phyloP scores from a whole-genome alignment of 2,888 invertebrate species.

The Ochropleura leucogaster region DNA sequence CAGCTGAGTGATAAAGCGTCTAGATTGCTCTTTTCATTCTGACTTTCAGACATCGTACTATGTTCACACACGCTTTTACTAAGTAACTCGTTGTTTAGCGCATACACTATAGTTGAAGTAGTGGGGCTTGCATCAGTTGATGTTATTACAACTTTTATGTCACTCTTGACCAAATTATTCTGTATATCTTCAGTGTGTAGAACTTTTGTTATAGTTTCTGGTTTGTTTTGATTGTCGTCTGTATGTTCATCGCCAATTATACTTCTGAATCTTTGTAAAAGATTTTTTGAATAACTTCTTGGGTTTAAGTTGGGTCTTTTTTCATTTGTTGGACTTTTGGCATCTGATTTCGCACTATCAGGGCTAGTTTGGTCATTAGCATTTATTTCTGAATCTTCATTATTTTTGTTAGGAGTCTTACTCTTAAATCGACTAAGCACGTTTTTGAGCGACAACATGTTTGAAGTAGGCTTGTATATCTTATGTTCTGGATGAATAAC shows the following conservation, averaged over 20 bases:
- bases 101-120: conserved; percentile 76
- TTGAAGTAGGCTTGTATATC: conserved; percentile 93
- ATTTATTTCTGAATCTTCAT: conserved; percentile 83
- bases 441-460: conserved; percentile 89
- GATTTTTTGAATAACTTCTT: conserved; percentile 86
- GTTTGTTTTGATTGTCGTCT: conserved; percentile 81
- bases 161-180: conserved; percentile 74
- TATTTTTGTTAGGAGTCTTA: conserved; percentile 82
- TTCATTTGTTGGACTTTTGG: conserved; percentile 84
- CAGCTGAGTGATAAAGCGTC: conserved; percentile 85
- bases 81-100: conserved; percentile 75
- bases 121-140: conserved; percentile 81
- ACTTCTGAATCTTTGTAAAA: conserved; percentile 87
- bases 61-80: conserved; percentile 86
- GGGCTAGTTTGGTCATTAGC: conserved; percentile 84
- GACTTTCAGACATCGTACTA: conserved; percentile 81
- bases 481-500: conserved; percentile 94
- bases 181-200: conserved; percentile 69
- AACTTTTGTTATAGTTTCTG: conserved; percentile 68
- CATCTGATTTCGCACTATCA: conserved; percentile 79
- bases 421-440: conserved; percentile 90
- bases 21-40: conserved; percentile 83
- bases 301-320: conserved; percentile 86
- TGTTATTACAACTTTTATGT: conserved; percentile 85
- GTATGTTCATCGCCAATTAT: conserved; percentile 88